Evolutionary conservation across 2,797 vertebrate genomes (phyloP).

Genomic region (Cossypha niveicapilla): DNA sequence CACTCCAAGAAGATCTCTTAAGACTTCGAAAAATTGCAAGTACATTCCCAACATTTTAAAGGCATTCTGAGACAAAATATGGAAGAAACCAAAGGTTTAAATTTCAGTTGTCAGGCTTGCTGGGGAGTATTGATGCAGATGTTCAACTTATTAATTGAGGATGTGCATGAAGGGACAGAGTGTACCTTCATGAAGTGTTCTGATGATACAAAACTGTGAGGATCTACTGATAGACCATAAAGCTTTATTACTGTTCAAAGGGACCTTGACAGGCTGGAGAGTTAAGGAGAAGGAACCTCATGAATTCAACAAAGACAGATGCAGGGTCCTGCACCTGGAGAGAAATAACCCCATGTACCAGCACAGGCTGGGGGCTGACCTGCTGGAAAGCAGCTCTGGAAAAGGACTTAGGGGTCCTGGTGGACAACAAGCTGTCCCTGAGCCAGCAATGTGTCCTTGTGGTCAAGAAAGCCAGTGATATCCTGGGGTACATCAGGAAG

Average conservation of each 20-base stretch:
- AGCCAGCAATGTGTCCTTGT: neutral
- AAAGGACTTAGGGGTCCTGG: neutral
- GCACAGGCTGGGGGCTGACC: rapidly evolving
- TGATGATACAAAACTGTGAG: neutral
- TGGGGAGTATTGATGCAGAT: neutral
- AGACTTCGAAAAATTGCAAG: neutral
- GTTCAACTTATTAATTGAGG: neutral
- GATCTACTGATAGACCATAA: neutral
- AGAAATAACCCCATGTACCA: neutral
- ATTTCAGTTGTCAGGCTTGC: neutral
- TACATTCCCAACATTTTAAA: neutral
- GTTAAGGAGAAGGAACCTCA: too few species aligned
- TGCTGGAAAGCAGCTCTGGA: neutral
- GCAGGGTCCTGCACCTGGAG: neutral
- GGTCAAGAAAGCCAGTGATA: neutral
- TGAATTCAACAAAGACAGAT: neutral
- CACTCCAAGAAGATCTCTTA: neutral
- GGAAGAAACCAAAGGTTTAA: neutral
- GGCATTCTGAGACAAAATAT: neutral
- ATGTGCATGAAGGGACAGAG: neutral
- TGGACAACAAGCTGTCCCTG: rapidly evolving
- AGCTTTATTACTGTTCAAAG: neutral
- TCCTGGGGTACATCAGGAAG: neutral
- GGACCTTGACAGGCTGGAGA: too few species aligned
- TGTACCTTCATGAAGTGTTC: neutral